Base-by-base conservation (phyloP, 2,113 vertebrate species). In the Pelecanus crispus region DNA sequence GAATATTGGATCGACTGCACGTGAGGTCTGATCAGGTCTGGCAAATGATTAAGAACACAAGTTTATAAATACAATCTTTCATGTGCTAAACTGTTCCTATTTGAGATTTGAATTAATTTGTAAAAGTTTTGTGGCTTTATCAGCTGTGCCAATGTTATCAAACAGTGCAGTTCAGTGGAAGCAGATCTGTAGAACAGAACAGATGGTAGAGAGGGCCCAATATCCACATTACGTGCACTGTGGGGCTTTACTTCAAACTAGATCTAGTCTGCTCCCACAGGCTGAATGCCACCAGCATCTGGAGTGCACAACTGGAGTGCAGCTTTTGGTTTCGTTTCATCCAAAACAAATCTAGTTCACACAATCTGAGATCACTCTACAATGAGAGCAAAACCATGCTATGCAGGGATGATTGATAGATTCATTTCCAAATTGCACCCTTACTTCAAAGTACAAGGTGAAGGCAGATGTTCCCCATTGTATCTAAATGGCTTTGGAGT, bases 201-300 rank as follows among this genome's bases (percentile, higher is more conserved):
- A 95, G 94, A 93, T 95, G 83, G 86, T 34, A 75, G 81, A 94
- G 32, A 86, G 44, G 80, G 59, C 81, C 86, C 91, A 71, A 12
- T 71, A 92, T 38, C 52, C 83, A 81, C 86, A 91, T 91, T 84
- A 94, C 5, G 5, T 55, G 71, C 25, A 19, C 94, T 50, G 68
- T 42, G 50, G 50, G n/a, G 21, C 13, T 92, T 88, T 81, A 59
- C 29, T 90, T 83, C 55, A 59, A 73, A 36, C 42, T 86, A 88
- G 75, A 88, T 78, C 75, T 74, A 83, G 63, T n/a, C n/a, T 95
- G 44, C 29, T 92, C 36, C 53, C 3, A 2, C 53, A 71, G 52
- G 78, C 70, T 81, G 70, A 92, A 63, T 74, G 65, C 26, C 29
- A 90, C 49, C n/a, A 75, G 61, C 75, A 79, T 82, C 86, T 93